Percentiles rank a stretch among this genome's conserved stretches.
These are phyloP conservation scores for Eupeodes luniger DNA, from an alignment of 2,888 invertebrate genomes.

Conservation along the genomic window DNA sequence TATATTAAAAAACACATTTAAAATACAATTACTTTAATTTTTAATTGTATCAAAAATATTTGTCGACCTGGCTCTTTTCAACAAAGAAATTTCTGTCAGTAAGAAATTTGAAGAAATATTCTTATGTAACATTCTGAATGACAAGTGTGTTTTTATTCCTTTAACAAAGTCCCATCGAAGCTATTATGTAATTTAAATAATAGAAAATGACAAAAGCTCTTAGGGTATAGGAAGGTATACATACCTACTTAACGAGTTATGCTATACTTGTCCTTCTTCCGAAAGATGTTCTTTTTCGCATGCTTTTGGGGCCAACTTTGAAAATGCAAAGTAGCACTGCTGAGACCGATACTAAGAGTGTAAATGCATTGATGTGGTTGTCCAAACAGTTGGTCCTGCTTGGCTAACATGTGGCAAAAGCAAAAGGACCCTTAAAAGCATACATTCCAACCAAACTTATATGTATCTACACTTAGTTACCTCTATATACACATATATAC, in stretches of 20 bases:
- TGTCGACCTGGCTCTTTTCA: too few species aligned
- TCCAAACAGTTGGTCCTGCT: conserved; percentile 2
- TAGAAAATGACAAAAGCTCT: neutral
- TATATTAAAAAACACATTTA: too few species aligned
- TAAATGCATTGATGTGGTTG: conserved; percentile 26
- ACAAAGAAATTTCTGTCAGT: too few species aligned
- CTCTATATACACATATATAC: neutral
- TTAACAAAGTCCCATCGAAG: too few species aligned
- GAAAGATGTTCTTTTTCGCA: neutral
- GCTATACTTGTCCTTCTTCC: neutral
- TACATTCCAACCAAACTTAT: neutral
- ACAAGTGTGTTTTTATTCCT: too few species aligned
- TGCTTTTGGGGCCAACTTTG: conserved; percentile 22
- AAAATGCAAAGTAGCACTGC: conserved; percentile 53
- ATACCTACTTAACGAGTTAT: neutral
- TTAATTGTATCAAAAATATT: too few species aligned
- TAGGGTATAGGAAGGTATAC: neutral
- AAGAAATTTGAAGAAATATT: too few species aligned
- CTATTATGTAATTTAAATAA: neutral
- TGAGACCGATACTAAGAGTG: neutral
- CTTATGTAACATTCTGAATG: too few species aligned
- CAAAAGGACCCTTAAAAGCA: conserved; percentile 9
- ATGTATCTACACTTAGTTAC: neutral
- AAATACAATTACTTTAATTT: too few species aligned
- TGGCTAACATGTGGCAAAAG: conserved; percentile 6